phyloP scores from a whole-genome alignment of 2,888 invertebrate species.

The Xanthia icteritia region DNA sequence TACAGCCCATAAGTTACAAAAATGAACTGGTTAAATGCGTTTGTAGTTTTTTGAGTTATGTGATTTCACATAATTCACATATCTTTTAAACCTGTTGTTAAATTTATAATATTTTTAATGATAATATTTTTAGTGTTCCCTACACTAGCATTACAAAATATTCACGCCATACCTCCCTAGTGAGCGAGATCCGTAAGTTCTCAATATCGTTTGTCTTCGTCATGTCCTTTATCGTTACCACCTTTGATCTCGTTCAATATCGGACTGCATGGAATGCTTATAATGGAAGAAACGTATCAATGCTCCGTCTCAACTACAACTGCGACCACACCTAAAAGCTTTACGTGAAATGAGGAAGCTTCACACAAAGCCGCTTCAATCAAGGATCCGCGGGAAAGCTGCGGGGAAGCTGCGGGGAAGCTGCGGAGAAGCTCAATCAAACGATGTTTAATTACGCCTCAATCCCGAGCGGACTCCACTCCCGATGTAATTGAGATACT shows the following conservation, averaged over 20 bases:
- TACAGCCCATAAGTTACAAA: too few relatives aligned
- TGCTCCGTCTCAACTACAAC: neutral
- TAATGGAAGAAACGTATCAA: neutral
- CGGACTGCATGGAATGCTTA: too few relatives aligned
- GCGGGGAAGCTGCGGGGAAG: too few relatives aligned
- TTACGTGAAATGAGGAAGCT: slow-evolving; percentile 63
- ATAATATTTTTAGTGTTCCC: too few relatives aligned
- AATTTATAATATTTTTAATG: neutral
- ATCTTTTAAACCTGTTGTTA: neutral
- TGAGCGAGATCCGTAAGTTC: too few relatives aligned
- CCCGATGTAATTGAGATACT: slow-evolving; percentile 35
- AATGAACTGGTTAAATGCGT: neutral
- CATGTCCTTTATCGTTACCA: neutral
- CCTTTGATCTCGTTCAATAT: neutral
- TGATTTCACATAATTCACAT: neutral
- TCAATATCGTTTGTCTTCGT: neutral
- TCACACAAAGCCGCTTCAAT: slow-evolving; percentile 63
- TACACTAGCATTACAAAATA: neutral
- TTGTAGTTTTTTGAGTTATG: neutral
- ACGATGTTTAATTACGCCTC: slow-evolving; percentile 61
- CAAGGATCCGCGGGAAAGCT: slow-evolving; percentile 51
- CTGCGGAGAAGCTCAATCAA: slow-evolving; percentile 61
- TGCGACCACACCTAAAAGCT: slow-evolving; percentile 46
- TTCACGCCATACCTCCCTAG: neutral
- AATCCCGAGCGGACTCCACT: slow-evolving; percentile 21